Conservation (phyloP, 2,113 vertebrate species). For the Nyctereutes procyonoides region DNA sequence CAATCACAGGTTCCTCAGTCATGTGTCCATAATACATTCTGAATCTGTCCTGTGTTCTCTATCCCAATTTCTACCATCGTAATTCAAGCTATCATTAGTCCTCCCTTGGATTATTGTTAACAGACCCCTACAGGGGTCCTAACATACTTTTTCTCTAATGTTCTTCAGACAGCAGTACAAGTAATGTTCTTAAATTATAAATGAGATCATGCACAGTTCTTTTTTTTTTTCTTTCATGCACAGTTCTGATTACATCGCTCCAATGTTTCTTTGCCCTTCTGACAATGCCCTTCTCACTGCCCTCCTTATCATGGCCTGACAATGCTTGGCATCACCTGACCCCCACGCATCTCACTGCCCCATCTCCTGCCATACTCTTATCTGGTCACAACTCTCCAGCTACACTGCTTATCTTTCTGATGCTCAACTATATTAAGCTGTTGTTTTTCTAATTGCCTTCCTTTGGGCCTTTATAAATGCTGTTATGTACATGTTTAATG, state of each 20-base stretch:
- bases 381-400: not conserved
- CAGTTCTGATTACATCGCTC: not conserved
- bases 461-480: not conserved
- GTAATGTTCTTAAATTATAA: not conserved
- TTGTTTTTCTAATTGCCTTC: not conserved
- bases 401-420: not conserved
- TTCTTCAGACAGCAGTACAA: not conserved
- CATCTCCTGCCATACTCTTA: not conserved
- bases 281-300: not conserved
- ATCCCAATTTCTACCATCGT: not conserved
- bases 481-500: rapidly evolving
- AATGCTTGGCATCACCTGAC: rapidly evolving
- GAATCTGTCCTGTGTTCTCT: not conserved
- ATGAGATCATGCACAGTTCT: not conserved
- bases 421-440: not conserved
- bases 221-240: not conserved
- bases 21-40: not conserved
- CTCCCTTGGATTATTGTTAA: not conserved
- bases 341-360: rapidly evolving
- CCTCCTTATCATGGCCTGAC: not conserved
- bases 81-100: not conserved
- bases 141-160: not conserved
- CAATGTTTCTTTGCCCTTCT: not conserved
- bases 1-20: not conserved
- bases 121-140: not conserved